Evolutionary conservation across 2,113 vertebrate species (phyloP), one percentile per base, ranked within the genome.

Genomic region (Polyodon spathula): DNA sequence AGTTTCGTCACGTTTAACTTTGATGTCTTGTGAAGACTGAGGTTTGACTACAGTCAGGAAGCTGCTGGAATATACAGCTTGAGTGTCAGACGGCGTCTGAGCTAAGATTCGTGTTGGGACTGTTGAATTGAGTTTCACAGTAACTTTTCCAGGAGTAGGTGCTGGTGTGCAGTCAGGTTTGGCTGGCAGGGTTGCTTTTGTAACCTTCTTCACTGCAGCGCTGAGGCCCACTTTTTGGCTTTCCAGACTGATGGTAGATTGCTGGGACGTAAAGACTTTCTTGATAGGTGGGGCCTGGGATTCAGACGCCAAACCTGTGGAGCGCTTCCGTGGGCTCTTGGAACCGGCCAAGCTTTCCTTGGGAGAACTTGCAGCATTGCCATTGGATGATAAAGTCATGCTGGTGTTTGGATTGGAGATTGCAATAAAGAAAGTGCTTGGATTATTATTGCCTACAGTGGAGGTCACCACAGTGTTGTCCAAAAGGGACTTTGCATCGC

Each of bases 321-420:
- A 85, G 71, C 96, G 87, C 75, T 99, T 99, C 71, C 94, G 86
- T 57, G 90, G 87, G 78, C 87, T 91, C 77, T 84, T 93, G 64
- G 82, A 82, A 69, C 88, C 81, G 41, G 81, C 64, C 73, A 89
- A 87, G 62, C 65, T 71, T 71, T 94, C 89, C 76, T 88, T 93
- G 52, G 65, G 59, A 66, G 74, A 62, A 51, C 62, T 63, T 64
- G 68, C 65, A n/a, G 56, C 46, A 67, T 81, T 80, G 71, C 77
- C 80, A 58, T 73, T 76, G 70, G 79, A 76, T 67, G 83, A 87
- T 68, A 84, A 77, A 74, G 61, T 66, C 37, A 72, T 79, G 82
- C 81, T 89, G 83, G 77, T 84, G 74, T 79, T 92, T 53, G 80
- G 85, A 80, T 71, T 66, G 62, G 86, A 76, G 65, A 81, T 67